Evolutionary conservation across 1,140 invertebrate genomes (phyloP).

Genomic region (Campodea augens): DNA sequence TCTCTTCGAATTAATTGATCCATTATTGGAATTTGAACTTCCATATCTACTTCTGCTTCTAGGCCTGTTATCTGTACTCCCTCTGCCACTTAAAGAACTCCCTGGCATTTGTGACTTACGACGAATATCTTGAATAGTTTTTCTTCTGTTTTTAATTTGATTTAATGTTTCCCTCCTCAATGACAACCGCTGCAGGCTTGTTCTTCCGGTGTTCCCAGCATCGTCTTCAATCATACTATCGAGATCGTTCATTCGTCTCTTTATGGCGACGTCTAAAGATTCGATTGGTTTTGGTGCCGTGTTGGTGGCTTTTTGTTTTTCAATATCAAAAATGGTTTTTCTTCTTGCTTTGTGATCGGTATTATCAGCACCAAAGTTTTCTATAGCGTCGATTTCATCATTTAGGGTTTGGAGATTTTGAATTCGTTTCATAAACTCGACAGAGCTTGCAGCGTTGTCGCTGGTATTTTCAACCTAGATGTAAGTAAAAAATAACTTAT

Average conservation of each 20-base stretch:
- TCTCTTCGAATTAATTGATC: too few relatives aligned
- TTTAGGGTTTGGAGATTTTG: not conserved
- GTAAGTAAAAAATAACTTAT: conserved; percentile 2
- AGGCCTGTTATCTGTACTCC: not conserved
- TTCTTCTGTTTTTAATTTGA: not conserved
- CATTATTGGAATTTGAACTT: too few relatives aligned
- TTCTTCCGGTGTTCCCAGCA: not conserved
- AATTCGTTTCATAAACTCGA: not conserved
- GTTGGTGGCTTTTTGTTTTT: conserved; percentile 8
- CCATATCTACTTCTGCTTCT: too few relatives aligned
- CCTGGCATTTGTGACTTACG: not conserved
- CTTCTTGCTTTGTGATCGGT: conserved; percentile 13
- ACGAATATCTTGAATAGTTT: not conserved
- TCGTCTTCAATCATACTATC: too few relatives aligned
- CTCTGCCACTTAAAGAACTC: not conserved
- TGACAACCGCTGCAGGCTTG: not conserved
- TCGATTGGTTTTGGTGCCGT: not conserved
- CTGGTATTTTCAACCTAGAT: not conserved
- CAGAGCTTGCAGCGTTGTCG: not conserved
- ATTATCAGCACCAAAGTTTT: conserved; percentile 8
- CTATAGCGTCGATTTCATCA: conserved; percentile 11
- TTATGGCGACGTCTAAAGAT: not conserved
- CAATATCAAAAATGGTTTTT: conserved; percentile 19
- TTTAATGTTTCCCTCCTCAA: not conserved
- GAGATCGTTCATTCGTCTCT: not conserved